These are phyloP conservation scores for Chiloscyllium punctatum DNA, from an alignment of 2,797 vertebrate species.

Conservation along the genomic window DNA sequence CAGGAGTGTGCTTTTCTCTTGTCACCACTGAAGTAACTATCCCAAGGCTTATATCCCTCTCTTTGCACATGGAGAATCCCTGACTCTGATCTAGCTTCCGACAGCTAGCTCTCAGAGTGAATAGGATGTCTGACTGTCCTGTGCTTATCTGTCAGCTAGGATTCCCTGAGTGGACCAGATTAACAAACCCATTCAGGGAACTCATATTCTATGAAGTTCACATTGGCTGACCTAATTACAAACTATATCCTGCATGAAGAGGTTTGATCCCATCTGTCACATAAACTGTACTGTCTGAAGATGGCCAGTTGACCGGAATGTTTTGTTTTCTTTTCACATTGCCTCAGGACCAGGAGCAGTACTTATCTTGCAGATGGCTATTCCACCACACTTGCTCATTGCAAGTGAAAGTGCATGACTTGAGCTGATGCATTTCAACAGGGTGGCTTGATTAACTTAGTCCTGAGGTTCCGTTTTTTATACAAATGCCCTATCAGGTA, in stretches of 20 bases:
- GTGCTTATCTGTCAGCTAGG: too few relatives aligned
- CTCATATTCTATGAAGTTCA: too few relatives aligned
- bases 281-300: not conserved
- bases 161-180: too few relatives aligned
- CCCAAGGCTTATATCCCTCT: too few relatives aligned
- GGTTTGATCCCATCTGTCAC: not conserved
- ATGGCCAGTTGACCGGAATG: not conserved
- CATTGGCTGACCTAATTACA: not conserved
- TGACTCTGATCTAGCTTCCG: too few relatives aligned
- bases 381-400: not conserved
- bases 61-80: too few relatives aligned
- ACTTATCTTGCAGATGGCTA: not conserved
- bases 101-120: too few relatives aligned
- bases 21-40: too few relatives aligned
- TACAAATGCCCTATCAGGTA: not conserved
- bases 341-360: slow-evolving; percentile 2
- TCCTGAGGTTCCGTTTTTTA: not conserved
- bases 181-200: too few relatives aligned
- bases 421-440: not conserved
- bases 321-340: not conserved
- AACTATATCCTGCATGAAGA: not conserved
- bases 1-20: too few relatives aligned
- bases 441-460: not conserved
- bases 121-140: too few relatives aligned
- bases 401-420: not conserved